A percentile compares a stretch with the other conserved stretches of the same genome.
Conservation (phyloP, 92 coral and sea anemone genomes). For the Phenganax stokvisi region DNA sequence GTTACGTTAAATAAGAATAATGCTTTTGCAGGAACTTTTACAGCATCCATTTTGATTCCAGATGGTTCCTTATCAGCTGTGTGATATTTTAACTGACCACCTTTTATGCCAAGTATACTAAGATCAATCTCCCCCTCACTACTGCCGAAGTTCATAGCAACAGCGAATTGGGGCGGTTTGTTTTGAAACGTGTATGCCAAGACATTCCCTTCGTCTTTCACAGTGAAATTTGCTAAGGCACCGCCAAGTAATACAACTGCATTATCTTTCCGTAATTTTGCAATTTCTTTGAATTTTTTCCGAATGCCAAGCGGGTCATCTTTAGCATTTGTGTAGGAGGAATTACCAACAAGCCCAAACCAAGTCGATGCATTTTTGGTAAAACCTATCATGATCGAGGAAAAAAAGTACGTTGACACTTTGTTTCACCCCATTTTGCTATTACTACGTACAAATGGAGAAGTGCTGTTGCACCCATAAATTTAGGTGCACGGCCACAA, state of each 20-base stretch:
- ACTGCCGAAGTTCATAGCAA: slow-evolving; percentile 67
- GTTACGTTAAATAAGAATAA: slow-evolving; percentile 10
- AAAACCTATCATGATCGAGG: slow-evolving; percentile 11
- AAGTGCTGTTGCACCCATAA: background rate
- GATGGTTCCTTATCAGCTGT: slow-evolving; percentile 25
- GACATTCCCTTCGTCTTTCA: background rate
- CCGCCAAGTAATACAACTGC: background rate
- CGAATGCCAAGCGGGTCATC: slow-evolving; percentile 22
- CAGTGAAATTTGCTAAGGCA: slow-evolving; percentile 12
- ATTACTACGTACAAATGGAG: background rate
- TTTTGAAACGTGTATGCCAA: slow-evolving; percentile 61
- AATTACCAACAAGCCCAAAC: slow-evolving; percentile 30
- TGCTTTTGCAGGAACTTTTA: slow-evolving; percentile 14
- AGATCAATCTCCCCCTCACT: slow-evolving; percentile 44
- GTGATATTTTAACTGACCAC: background rate
- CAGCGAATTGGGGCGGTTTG: slow-evolving; percentile 41
- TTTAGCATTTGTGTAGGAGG: slow-evolving; percentile 14
- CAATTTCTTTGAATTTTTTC: background rate
- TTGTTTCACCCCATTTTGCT: background rate
- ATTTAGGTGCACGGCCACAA: too few species aligned
- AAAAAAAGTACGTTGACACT: background rate
- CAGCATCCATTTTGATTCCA: background rate
- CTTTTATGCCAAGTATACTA: background rate
- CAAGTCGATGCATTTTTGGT: background rate
- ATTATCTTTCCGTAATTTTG: slow-evolving; percentile 2